These are phyloP conservation scores for Sinelater perroti DNA, from an alignment of 2,888 invertebrate genomes.

Conservation along the genomic window DNA sequence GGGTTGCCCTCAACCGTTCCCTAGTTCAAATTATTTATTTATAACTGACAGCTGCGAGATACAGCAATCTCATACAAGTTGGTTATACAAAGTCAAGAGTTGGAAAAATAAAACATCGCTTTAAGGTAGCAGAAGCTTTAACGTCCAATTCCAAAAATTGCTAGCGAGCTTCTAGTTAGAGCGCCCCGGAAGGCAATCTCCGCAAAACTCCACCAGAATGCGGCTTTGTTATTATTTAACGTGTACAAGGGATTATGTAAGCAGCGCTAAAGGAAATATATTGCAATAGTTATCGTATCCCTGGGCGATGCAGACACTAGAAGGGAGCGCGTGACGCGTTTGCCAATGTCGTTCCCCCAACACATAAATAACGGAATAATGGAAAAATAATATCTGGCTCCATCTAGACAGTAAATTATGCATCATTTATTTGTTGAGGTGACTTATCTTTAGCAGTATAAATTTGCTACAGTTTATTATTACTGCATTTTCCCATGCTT, in stretches of 20 bases:
- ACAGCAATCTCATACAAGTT: too few species aligned
- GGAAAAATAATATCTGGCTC: conserved; percentile 36
- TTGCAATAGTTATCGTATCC: conserved; percentile 42
- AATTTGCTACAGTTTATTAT: conserved; percentile 13
- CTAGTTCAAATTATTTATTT: too few species aligned
- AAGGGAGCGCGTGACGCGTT: conserved; percentile 44
- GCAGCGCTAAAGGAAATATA: conserved; percentile 42
- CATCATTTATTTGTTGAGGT: conserved; percentile 31
- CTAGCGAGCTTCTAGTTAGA: too few species aligned
- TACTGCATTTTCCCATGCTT: too few species aligned
- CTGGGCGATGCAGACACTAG: conserved; percentile 41
- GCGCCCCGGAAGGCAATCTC: too few species aligned
- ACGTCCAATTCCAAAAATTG: too few species aligned
- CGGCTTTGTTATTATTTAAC: conserved; percentile 13
- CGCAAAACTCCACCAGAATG: too few species aligned
- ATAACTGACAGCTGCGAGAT: too few species aligned
- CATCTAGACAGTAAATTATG: conserved; percentile 31
- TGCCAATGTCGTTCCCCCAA: conserved; percentile 43
- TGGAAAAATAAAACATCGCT: too few species aligned
- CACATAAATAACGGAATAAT: conserved; percentile 35
- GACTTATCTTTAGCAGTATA: conserved; percentile 23
- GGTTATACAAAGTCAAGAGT: too few species aligned
- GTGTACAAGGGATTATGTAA: conserved; percentile 35
- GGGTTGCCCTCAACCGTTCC: too few species aligned
- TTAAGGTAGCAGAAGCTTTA: too few species aligned